Base-by-base conservation (phyloP, 2,113 vertebrate genomes). In the Spea multiplicata region DNA sequence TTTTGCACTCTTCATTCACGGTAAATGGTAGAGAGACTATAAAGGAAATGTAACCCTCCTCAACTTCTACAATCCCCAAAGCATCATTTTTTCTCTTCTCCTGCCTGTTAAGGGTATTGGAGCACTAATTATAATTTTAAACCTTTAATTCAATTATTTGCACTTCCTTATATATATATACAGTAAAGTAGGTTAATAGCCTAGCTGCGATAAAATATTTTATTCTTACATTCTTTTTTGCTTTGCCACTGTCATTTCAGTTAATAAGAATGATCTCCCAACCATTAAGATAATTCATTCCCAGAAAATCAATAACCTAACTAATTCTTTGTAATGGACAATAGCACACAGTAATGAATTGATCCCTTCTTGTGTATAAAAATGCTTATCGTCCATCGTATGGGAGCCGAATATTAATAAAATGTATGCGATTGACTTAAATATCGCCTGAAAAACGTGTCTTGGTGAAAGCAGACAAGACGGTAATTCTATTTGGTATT, bases 251-350 rank as follows among this genome's bases (percentile, higher is more conserved):
- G 62, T 80, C 70, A 80, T 80, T 80, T 67, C 30, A 55, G 9
- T 73, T 80, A 80, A 67, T 73, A 80, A 73, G 71, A 80, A 80
- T 66, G n/a, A 66, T 80, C 52, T 73, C 55, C 71, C 55, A 66
- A 72, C 77, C 71, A 80, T 80, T 73, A 80, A 59, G 77, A 73
- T 73, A 80, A 80, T 80, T 80, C 71, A 80, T 66, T 80, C 70
- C 77, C 49, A 73, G 45, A 45, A 73, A 80, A 80, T 73, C 70
- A 73, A 73, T 73, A 73, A 65, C 57, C 45, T 30, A 78, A 73
- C 70, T 78, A 73, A 80, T 80, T 80, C 76, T 48, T 70, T 71
- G 66, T 71, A 80, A 80, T 67, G 77, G 77, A 73, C 62, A 71
- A 80, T 66, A 67, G 64, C 77, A 73, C 76, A 61, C 46, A 52